These are phyloP conservation scores for Myopa testacea DNA, from an alignment of 2,888 invertebrate genomes.

Conservation along the genomic window DNA sequence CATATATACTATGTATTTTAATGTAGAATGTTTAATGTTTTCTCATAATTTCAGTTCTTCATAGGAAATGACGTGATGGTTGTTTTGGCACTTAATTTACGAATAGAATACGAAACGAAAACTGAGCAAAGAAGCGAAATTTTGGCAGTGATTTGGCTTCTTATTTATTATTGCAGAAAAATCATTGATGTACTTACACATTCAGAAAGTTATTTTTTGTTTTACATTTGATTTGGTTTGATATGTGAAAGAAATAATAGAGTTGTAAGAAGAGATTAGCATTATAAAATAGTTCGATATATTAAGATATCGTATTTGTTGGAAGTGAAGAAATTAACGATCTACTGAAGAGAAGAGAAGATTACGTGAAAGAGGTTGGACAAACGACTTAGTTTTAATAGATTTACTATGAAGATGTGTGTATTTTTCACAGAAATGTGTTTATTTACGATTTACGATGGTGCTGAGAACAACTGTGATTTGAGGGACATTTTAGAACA, in stretches of 20 bases:
- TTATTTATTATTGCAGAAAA: conserved; percentile 30
- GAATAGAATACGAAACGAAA: too few species aligned
- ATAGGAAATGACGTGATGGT: too few species aligned
- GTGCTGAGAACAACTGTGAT: not conserved
- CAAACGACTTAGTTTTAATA: not conserved
- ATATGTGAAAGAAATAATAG: conserved; percentile 47
- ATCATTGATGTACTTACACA: conserved; percentile 59
- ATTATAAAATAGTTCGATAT: conserved; percentile 47
- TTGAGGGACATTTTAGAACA: not conserved
- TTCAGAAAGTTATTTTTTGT: conserved; percentile 46
- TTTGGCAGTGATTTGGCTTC: conserved; percentile 2
- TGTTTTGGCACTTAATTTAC: too few species aligned
- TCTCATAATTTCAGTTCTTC: too few species aligned
- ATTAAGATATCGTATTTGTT: conserved; percentile 23
- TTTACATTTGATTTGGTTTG: conserved; percentile 50
- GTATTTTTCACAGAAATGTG: not conserved
- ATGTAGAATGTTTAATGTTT: too few species aligned
- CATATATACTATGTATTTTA: too few species aligned
- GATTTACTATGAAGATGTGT: conserved; percentile 1
- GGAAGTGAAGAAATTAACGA: conserved; percentile 26
- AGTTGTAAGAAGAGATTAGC: conserved; percentile 53
- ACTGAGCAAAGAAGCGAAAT: not conserved
- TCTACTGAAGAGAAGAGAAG: conserved; percentile 1
- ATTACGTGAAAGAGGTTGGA: not conserved
- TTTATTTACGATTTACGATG: not conserved